phyloP scores from a whole-genome alignment of 2,797 vertebrate species.

The Poeciliopsis gracilis region DNA sequence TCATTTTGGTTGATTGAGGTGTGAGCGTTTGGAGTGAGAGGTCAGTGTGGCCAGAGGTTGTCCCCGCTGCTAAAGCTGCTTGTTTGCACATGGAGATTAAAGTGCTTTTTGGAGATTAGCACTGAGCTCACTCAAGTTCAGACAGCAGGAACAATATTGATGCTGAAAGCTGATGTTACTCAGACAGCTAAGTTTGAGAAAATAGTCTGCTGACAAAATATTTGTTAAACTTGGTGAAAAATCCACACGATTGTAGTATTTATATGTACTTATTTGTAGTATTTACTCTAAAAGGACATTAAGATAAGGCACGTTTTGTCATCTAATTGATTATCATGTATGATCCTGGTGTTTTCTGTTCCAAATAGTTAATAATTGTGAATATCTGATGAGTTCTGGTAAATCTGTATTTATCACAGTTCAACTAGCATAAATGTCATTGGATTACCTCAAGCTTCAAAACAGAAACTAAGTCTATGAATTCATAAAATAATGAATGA shows the following conservation, averaged over 20 bases:
- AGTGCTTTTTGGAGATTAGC: constrained; percentile 56
- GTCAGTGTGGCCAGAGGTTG: constrained; percentile 51
- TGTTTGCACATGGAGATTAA: constrained; percentile 31
- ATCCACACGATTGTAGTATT: neutral
- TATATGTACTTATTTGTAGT: neutral
- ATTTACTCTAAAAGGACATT: neutral
- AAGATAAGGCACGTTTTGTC: neutral
- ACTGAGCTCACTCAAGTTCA: constrained; percentile 40
- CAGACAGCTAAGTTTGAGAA: constrained; percentile 15
- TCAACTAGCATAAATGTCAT: neutral
- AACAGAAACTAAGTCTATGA: neutral
- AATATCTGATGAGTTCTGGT: neutral
- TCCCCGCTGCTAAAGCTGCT: constrained; percentile 61
- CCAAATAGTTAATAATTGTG: neutral
- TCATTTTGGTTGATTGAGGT: constrained; percentile 54
- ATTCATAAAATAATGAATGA: neutral
- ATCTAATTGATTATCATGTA: neutral
- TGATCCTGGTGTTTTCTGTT: constrained; percentile 1
- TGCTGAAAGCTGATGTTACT: constrained; percentile 46
- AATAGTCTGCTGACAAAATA: neutral
- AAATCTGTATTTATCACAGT: neutral
- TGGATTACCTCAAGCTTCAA: neutral
- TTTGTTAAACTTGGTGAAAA: neutral
- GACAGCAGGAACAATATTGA: constrained; percentile 44
- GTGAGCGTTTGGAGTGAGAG: constrained; percentile 50